These are phyloP conservation scores for Centrocercus urophasianus DNA, from an alignment of 2,113 vertebrate genomes.

Conservation along the genomic window DNA sequence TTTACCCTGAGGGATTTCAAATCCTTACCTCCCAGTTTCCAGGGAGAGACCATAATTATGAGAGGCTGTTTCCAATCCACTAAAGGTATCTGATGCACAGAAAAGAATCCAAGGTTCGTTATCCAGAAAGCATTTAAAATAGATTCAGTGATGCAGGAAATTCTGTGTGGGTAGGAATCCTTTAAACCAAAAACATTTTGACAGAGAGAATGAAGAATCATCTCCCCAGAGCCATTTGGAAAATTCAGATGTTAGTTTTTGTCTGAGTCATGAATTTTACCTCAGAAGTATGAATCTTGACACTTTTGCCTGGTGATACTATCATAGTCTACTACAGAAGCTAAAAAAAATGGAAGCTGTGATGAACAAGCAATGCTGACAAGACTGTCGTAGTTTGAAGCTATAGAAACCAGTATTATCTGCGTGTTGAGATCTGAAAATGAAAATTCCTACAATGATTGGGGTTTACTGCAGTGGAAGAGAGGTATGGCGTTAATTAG, in stretches of 20 bases:
- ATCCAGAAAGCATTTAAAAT: neutral
- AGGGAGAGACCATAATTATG: neutral
- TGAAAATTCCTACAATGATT: neutral
- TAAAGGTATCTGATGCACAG: neutral
- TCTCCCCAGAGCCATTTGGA: neutral
- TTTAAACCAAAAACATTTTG: neutral
- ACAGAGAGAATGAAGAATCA: neutral
- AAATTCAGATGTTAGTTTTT: neutral
- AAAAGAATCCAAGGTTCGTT: neutral
- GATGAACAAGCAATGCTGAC: neutral
- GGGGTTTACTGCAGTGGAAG: neutral
- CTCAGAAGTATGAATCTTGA: neutral
- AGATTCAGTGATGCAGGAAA: neutral
- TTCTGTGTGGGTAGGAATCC: neutral
- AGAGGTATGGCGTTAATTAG: neutral
- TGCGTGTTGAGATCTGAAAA: neutral
- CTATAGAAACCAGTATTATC: neutral
- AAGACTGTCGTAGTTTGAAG: neutral
- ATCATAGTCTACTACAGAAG: neutral
- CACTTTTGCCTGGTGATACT: neutral
- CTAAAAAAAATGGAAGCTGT: constrained; percentile 7
- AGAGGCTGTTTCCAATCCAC: neutral
- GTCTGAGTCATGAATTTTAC: neutral
- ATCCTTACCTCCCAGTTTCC: neutral
- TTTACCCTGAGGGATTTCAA: neutral